Conservation (phyloP, 2,113 vertebrate genomes). For the Todiramphus chloris region DNA sequence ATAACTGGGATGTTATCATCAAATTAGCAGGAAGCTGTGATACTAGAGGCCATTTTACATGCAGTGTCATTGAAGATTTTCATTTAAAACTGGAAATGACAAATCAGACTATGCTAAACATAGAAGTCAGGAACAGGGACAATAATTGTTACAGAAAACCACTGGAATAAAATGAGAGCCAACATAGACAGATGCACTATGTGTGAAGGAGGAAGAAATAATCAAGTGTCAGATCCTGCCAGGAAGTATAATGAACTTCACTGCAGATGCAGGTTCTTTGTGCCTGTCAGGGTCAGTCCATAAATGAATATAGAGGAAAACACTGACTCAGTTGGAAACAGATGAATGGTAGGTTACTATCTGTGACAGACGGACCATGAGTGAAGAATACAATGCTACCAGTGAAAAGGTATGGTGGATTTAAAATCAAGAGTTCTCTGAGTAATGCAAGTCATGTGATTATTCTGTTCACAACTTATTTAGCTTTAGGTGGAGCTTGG, state of each 20-base stretch:
- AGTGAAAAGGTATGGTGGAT: not conserved
- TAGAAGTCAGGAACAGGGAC: not conserved
- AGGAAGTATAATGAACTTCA: slow-evolving; percentile 20
- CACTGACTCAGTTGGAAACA: not conserved
- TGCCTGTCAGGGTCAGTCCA: not conserved
- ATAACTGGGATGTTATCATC: not conserved
- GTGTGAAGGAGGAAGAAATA: slow-evolving; percentile 39
- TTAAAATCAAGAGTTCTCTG: not conserved
- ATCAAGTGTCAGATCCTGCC: slow-evolving; percentile 19
- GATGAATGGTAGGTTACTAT: not conserved
- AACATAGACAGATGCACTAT: not conserved
- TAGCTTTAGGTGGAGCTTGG: not conserved
- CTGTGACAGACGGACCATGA: not conserved
- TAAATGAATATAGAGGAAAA: slow-evolving; percentile 19
- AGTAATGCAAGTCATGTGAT: not conserved
- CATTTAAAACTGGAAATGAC: not conserved
- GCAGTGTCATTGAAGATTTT: not conserved
- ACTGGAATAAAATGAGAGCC: not conserved
- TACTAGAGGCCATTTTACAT: not conserved
- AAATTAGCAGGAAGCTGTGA: not conserved
- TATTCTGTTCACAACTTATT: not conserved
- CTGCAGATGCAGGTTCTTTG: not conserved
- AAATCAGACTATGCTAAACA: not conserved
- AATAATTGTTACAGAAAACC: slow-evolving; percentile 6
- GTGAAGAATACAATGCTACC: not conserved